These are phyloP conservation scores for Cathartes aura DNA, from an alignment of 2,113 vertebrate genomes.

Conservation along the genomic window DNA sequence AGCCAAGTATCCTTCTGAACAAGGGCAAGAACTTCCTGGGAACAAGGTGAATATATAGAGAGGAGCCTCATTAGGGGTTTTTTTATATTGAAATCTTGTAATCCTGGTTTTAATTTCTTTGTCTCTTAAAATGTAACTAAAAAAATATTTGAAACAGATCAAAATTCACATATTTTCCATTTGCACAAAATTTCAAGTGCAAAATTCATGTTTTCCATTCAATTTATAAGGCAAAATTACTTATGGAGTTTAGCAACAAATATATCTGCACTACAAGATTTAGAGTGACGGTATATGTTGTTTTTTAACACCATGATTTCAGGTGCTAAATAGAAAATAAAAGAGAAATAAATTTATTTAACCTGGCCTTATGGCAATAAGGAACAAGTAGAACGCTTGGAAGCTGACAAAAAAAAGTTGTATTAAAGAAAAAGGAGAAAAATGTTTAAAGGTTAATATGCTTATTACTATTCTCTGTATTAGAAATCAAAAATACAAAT, in stretches of 20 bases:
- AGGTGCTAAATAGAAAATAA: background rate
- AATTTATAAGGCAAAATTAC: background rate
- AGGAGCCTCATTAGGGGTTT: background rate
- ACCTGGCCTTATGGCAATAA: background rate
- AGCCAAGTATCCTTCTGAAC: background rate
- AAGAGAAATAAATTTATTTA: background rate
- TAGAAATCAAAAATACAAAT: background rate
- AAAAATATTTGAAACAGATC: background rate
- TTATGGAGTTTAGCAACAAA: background rate
- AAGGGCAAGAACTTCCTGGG: background rate
- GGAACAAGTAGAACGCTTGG: background rate
- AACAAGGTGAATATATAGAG: background rate
- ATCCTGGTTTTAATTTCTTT: background rate
- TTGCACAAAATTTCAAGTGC: background rate
- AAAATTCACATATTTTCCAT: background rate
- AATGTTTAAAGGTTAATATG: background rate
- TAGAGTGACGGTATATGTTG: background rate
- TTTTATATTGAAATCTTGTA: background rate
- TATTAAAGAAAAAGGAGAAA: background rate
- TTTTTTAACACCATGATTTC: background rate
- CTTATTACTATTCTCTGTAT: background rate
- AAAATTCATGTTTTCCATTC: background rate
- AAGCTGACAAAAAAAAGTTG: background rate
- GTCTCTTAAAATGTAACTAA: background rate
- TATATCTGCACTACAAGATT: background rate